Conservation (phyloP, 1,140 invertebrate species). For the Scaptomyza graminum region DNA sequence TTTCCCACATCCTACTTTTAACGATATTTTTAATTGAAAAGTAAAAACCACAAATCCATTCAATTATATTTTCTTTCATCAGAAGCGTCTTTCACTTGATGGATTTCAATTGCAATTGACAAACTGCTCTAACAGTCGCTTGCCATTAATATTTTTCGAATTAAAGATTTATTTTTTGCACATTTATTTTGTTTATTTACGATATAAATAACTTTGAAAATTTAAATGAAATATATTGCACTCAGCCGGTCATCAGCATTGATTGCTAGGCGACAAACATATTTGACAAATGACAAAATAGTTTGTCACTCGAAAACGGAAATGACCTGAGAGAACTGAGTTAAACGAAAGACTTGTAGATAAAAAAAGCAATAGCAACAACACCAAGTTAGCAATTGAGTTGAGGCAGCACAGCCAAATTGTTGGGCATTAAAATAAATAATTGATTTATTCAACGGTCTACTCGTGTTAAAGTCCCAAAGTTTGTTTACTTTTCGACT, state of each 20-base stretch:
- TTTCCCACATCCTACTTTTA: slow-evolving; percentile 19
- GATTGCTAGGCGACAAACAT: slow-evolving; percentile 56
- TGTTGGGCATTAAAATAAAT: slow-evolving; percentile 74
- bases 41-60: slow-evolving; percentile 52
- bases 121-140: slow-evolving; percentile 2
- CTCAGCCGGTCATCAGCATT: slow-evolving; percentile 56
- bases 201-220: slow-evolving; percentile 1
- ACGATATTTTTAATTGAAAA: slow-evolving; percentile 55
- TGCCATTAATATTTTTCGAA: slow-evolving; percentile 23
- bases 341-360: slow-evolving; percentile 28
- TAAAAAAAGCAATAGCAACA: slow-evolving; percentile 3
- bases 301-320: slow-evolving; percentile 50
- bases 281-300: slow-evolving; percentile 65
- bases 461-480: slow-evolving; percentile 53
- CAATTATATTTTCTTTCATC: slow-evolving; percentile 42
- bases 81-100: slow-evolving; percentile 21
- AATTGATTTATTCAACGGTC: slow-evolving; percentile 66
- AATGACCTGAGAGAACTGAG: slow-evolving; percentile 47
- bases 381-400: slow-evolving; percentile 46
- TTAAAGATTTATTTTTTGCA: slow-evolving; percentile 5
- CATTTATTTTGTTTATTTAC: not conserved
- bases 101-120: slow-evolving; percentile 21
- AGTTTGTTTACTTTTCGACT: slow-evolving; percentile 27
- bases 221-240: slow-evolving; percentile 5
- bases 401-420: slow-evolving; percentile 33